These are phyloP conservation scores for Callimorpha dominula DNA, from an alignment of 2,888 invertebrate genomes.

Conservation along the genomic window DNA sequence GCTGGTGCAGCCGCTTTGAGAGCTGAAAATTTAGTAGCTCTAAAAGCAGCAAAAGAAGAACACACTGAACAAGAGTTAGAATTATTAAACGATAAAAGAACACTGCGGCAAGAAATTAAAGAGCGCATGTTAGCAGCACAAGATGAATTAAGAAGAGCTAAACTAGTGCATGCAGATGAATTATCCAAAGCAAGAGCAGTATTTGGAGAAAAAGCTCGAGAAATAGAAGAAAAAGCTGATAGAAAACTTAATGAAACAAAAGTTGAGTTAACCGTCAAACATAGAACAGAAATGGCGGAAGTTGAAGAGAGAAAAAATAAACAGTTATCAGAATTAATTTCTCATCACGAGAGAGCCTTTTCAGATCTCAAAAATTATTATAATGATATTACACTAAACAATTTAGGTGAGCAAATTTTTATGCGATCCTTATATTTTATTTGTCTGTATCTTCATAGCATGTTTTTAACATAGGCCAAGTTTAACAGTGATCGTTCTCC, in stretches of 20 bases:
- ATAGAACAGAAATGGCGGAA: slow-evolving; percentile 94
- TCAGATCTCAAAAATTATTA: slow-evolving; percentile 97
- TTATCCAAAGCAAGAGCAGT: slow-evolving; percentile 87
- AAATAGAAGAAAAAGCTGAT: slow-evolving; percentile 88
- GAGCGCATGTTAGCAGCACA: slow-evolving; percentile 90
- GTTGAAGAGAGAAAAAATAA: slow-evolving; percentile 96
- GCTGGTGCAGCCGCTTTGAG: slow-evolving; percentile 93
- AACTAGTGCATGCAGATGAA: slow-evolving; percentile 91
- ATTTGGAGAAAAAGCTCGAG: slow-evolving; percentile 81
- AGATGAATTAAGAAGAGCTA: slow-evolving; percentile 90
- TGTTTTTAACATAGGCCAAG: too few species aligned
- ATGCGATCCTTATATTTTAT: not conserved
- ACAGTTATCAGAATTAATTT: slow-evolving; percentile 93
- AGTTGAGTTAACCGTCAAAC: slow-evolving; percentile 90
- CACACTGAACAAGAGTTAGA: slow-evolving; percentile 92
- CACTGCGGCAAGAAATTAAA: slow-evolving; percentile 88
- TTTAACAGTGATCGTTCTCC: too few species aligned
- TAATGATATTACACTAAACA: slow-evolving; percentile 97
- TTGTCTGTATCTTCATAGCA: not conserved
- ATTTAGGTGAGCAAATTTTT: slow-evolving; percentile 87
- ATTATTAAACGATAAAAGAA: slow-evolving; percentile 91
- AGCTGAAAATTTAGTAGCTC: slow-evolving; percentile 93
- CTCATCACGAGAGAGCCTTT: slow-evolving; percentile 94
- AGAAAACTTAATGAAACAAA: slow-evolving; percentile 91
- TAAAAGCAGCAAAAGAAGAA: slow-evolving; percentile 94